Conservation (phyloP, 2,888 invertebrate species). For the Chironomus riparius region DNA sequence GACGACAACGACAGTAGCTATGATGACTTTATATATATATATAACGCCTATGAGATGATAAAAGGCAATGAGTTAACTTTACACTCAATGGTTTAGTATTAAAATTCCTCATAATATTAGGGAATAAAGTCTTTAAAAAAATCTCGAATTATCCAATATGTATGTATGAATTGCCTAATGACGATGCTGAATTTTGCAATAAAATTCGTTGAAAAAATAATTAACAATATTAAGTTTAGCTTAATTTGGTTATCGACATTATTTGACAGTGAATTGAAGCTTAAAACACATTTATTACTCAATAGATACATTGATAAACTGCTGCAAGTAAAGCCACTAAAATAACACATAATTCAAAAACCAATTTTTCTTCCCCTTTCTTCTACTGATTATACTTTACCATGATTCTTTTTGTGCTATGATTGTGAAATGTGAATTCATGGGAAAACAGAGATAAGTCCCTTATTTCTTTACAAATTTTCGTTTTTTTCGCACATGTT, state of each 20-base stretch:
- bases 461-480: neutral
- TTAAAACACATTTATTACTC: neutral
- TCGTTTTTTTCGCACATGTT: too few species aligned
- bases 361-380: neutral
- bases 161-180: too few species aligned
- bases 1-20: neutral
- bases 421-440: slow-evolving; percentile 15
- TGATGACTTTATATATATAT: neutral
- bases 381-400: neutral
- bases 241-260: too few species aligned
- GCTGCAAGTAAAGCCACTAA: too few species aligned
- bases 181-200: too few species aligned
- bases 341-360: neutral
- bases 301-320: neutral
- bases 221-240: too few species aligned
- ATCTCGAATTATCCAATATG: too few species aligned
- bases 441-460: slow-evolving; percentile 21
- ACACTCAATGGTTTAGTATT: neutral
- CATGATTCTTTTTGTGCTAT: too few species aligned
- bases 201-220: neutral
- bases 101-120: too few species aligned
- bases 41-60: slow-evolving; percentile 1
- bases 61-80: slow-evolving; percentile 13
- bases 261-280: neutral
- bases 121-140: too few species aligned